Base-by-base conservation (phyloP, 2,113 vertebrate genomes). In the Miniopterus natalensis region DNA sequence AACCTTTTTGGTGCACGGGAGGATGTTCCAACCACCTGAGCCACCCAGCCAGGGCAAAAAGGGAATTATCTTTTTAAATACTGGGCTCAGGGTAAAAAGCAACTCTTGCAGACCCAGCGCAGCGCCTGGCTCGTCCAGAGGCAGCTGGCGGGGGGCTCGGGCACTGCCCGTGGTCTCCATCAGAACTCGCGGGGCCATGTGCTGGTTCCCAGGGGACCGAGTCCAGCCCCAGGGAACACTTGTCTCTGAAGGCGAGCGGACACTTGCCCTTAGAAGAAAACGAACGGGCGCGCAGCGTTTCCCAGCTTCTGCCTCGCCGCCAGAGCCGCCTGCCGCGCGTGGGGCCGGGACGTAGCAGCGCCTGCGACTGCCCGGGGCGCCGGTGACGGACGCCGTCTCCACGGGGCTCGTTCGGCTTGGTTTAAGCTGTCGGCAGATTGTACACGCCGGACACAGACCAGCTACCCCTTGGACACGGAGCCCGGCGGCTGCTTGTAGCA, bases 371-470 rank as follows among this genome's bases (percentile, higher is more conserved):
- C 12, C 18, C 21, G 47, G 47, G 49, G n/a, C 42, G 87, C 25
- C 23, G 2, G 27, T 0, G 0, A 2, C 8, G 78, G 53, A 11
- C 65, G 27, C 23, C 5, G 0, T n/a, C 78, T 77, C 55, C 47
- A 11, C 21, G 63, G 42, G 27, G 40, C 61, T 71, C 51, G n/a
- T 47, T 80, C 42, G 73, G 55, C 42, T 74, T 84, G 81, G 80
- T 51, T 80, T 75, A 27, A 88, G 66, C 90, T 65, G 14, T 63
- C 42, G 53, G 8, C 71, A 25, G 59, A 68, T 36, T 79, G 7
- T 73, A 18, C 70, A 68, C 74, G 55, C 68, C 92, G 79, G 84
- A 90, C 80, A 81, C 40, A 53, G 53, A 36, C 55, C 51, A 17
- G 25, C 63, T 42, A 11, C 86, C 74, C 61, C 40, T 8, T 1